phyloP scores from a whole-genome alignment of 2,888 invertebrate species.

The Drosophila gaucha region DNA sequence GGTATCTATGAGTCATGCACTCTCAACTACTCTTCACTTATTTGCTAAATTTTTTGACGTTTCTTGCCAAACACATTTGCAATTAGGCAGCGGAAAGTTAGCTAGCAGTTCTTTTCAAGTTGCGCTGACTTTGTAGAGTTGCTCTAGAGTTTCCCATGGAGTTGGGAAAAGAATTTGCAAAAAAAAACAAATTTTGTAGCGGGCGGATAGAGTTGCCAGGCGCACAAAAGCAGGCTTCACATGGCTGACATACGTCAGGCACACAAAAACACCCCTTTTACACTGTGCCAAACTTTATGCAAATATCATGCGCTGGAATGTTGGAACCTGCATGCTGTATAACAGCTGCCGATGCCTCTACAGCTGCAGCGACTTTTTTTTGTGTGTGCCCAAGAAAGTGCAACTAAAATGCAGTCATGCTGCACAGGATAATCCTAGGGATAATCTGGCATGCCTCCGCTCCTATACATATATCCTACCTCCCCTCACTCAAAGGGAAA shows the following conservation, averaged over 20 bases:
- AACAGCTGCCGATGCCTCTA: background rate
- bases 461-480: too few species aligned
- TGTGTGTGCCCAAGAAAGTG: conserved; percentile 52
- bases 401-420: conserved; percentile 75
- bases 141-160: background rate
- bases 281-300: conserved; percentile 46
- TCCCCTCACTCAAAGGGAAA: background rate
- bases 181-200: conserved; percentile 7
- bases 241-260: conserved; percentile 8
- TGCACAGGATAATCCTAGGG: conserved; percentile 73
- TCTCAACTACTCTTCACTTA: background rate
- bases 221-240: too few species aligned
- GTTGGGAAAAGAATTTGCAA: conserved; percentile 26
- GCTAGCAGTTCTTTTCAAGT: background rate
- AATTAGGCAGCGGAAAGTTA: conserved; percentile 71
- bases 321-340: conserved; percentile 20
- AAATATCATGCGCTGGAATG: conserved; percentile 44
- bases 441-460: conserved; percentile 51
- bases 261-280: background rate
- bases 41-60: conserved; percentile 28
- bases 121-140: conserved; percentile 19
- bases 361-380: conserved; percentile 16
- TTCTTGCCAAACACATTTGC: conserved; percentile 53
- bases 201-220: conserved; percentile 21
- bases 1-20: background rate